A percentile compares a stretch with the other conserved stretches of the same genome.
Conservation (phyloP, 2,113 vertebrate genomes). For the Ailuropoda melanoleuca region DNA sequence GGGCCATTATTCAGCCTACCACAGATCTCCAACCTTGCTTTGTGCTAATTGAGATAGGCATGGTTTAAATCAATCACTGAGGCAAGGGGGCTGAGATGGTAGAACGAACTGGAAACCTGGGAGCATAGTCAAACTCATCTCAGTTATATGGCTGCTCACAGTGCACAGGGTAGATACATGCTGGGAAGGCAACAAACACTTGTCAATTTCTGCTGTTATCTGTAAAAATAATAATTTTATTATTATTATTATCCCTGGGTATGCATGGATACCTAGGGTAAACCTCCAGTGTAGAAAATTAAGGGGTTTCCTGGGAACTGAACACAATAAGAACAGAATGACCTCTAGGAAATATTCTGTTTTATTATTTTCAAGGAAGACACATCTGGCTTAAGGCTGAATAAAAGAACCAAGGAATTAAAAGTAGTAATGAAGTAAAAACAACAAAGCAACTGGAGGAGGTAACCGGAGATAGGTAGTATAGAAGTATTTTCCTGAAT, state of each 20-base stretch:
- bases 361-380: background rate
- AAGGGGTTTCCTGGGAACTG: background rate
- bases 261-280: background rate
- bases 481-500: background rate
- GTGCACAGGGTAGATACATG: background rate
- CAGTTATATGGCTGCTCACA: background rate
- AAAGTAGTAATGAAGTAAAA: background rate
- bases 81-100: background rate
- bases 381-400: background rate
- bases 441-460: background rate
- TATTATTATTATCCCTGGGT: background rate
- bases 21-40: background rate
- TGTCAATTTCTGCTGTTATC: background rate
- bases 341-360: background rate
- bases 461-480: background rate
- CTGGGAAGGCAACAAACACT: background rate
- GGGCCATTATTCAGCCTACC: background rate
- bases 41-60: background rate
- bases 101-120: background rate
- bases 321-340: background rate
- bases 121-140: background rate
- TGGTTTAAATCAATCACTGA: background rate
- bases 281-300: background rate
- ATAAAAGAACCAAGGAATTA: background rate
- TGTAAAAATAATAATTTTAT: background rate